Percentiles rank a stretch among this genome's conserved stretches.
These are phyloP conservation scores for Candidula unifasciata DNA, from an alignment of 2,888 invertebrate genomes.

Conservation along the genomic window DNA sequence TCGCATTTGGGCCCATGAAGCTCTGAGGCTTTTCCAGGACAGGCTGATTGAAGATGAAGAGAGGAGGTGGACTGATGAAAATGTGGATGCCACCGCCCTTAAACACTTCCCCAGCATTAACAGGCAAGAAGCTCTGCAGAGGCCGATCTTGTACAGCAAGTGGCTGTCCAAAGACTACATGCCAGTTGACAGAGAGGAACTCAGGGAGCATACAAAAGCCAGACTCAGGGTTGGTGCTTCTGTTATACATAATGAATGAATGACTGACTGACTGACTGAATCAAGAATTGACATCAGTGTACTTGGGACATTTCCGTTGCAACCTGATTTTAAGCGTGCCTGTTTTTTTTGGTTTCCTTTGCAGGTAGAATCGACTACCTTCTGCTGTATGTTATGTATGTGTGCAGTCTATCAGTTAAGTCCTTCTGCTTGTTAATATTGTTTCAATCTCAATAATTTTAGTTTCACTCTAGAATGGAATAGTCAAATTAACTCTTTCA, in stretches of 20 bases:
- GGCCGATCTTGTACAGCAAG: constrained; percentile 98
- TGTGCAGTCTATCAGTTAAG: no score
- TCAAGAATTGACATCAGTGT: no score
- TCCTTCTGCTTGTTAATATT: no score
- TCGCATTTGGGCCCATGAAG: constrained; percentile 99
- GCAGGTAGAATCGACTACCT: no score
- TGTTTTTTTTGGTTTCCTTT: no score
- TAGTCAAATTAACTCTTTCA: no score
- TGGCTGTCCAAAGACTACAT: constrained; percentile 99
- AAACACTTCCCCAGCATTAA: constrained; percentile 96
- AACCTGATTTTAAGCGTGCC: no score
- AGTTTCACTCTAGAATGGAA: no score
- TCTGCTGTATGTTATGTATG: no score
- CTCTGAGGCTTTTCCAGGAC: constrained; percentile 94
- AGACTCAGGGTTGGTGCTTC: constrained; percentile 86
- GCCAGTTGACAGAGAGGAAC: constrained; percentile 95
- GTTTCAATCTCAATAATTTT: no score
- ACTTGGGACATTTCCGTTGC: no score
- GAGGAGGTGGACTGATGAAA: constrained; percentile 98
- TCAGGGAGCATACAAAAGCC: constrained; percentile 97
- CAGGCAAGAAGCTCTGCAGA: constrained; percentile 88
- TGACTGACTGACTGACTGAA: no score
- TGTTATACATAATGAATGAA: background rate
- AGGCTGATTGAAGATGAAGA: constrained; percentile 93
- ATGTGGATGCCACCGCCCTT: constrained; percentile 87